Evolutionary conservation across 2,797 vertebrate species (phyloP), one percentile per base, ranked within the genome.

Genomic region (Lepus townsendii): DNA sequence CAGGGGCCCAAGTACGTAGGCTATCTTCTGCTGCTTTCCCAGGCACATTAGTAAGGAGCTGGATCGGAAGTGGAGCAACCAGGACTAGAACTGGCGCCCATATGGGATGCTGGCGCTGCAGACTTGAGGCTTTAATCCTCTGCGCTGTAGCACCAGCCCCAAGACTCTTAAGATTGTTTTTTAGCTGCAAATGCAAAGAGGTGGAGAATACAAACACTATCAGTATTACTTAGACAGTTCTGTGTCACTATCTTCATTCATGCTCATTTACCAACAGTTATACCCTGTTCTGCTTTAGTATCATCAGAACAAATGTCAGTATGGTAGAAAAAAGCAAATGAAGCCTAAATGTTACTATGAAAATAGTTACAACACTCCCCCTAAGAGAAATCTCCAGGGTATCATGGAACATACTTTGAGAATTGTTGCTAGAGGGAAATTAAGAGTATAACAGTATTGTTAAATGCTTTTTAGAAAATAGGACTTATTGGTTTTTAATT

Each of bases 381-480:
- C 10, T 22, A 91, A 65, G 8, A 50, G 17, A 10, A 66, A 26
- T n/a, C n/a, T 60, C 14, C 50, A 57, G 38, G 4, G 5, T 22
- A 8, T 4, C 30, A 1, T 73, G 73, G 52, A 38, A 8, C 50
- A 68, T 17, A 66, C 30, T 68, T 84, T 32, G 65, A 77, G 35
- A 77, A 88, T 14, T 35, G 32, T 47, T 75, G 3, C 14, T 38
- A 30, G 62, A 89, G 68, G 66, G n/a, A 84, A 79, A 69, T 79
- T 19, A 76, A 57, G 30, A 10, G 1, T 83, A 35, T 3, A 35
- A 35, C 35, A 35, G 35, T 35, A 35, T 77, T 83, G 38, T 72
- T 77, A 57, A 63, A 47, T 65, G 17, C 12, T 52, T 80, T 65
- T 75, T 91, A 88, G 66, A 92, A 94, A 62, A 75, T 30, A 85